Conservation (phyloP, 2,888 invertebrate species). For the Thereva unica region DNA sequence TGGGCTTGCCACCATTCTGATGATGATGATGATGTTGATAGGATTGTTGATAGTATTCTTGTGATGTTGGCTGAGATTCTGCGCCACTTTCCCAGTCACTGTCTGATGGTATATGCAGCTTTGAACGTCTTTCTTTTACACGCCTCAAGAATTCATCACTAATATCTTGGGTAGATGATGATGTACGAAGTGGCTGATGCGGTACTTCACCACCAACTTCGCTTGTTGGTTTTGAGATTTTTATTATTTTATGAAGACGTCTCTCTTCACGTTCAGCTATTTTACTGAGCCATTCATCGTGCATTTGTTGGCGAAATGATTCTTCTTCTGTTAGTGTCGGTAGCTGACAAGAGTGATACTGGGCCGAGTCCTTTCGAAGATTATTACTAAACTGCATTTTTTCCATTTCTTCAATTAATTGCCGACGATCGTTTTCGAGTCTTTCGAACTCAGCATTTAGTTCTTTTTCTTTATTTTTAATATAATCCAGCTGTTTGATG, state of each 20-base stretch:
- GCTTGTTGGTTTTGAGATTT: constrained; percentile 67
- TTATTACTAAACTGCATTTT: constrained; percentile 40
- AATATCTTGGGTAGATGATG: constrained; percentile 55
- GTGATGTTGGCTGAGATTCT: constrained; percentile 59
- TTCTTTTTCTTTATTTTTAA: constrained; percentile 69
- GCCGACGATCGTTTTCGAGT: constrained; percentile 64
- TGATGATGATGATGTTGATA: too few relatives aligned
- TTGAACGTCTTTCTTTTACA: constrained; percentile 72
- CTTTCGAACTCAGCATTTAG: constrained; percentile 66
- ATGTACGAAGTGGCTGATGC: constrained; percentile 17
- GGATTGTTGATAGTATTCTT: too few relatives aligned
- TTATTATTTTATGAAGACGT: constrained; percentile 78
- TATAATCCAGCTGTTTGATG: constrained; percentile 64
- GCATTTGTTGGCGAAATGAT: constrained; percentile 78
- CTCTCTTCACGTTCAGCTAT: constrained; percentile 78
- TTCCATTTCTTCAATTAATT: constrained; percentile 53
- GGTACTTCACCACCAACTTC: constrained; percentile 45
- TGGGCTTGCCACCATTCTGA: too few relatives aligned
- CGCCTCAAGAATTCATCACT: constrained; percentile 78
- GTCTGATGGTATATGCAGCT: constrained; percentile 69
- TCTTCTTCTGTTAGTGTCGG: constrained; percentile 71
- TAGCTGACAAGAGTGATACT: constrained; percentile 47
- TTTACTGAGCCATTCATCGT: constrained; percentile 79
- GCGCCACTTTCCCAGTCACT: constrained; percentile 67
- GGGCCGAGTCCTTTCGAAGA: constrained; percentile 27